Conservation (phyloP, 92 coral and sea anemone genomes). For the Paramuricea clavata region DNA sequence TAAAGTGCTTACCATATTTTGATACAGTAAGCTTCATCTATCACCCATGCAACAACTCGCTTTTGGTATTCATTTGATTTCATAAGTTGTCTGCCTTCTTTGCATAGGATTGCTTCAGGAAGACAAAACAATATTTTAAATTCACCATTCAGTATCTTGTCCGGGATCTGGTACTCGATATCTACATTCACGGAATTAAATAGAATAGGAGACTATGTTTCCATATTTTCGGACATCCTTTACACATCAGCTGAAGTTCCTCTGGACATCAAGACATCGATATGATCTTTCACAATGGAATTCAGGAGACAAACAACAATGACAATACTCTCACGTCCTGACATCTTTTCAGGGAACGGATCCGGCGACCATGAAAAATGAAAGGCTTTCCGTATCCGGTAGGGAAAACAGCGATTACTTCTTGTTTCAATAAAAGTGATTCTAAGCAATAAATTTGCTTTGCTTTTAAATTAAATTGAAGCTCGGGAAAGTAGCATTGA, state of each 20-base stretch:
- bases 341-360: background rate
- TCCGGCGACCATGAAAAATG: background rate
- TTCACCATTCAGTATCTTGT: background rate
- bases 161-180: background rate
- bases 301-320: background rate
- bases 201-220: background rate
- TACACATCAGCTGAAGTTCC: background rate
- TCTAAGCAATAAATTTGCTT: background rate
- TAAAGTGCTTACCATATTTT: constrained; percentile 55
- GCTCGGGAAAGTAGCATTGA: background rate
- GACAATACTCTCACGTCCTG: background rate
- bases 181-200: background rate
- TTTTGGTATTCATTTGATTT: background rate
- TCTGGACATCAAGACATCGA: background rate
- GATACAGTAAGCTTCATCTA: constrained; percentile 66
- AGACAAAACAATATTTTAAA: background rate
- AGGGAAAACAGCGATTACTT: background rate
- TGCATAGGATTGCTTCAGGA: background rate
- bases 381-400: constrained; percentile 11
- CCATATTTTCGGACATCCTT: background rate
- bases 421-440: background rate
- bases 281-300: background rate
- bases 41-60: constrained; percentile 62
- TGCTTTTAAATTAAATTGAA: background rate
- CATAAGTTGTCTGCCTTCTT: background rate